phyloP scores from a whole-genome alignment of 2,888 invertebrate genomes.

The Brachylomia viminalis region DNA sequence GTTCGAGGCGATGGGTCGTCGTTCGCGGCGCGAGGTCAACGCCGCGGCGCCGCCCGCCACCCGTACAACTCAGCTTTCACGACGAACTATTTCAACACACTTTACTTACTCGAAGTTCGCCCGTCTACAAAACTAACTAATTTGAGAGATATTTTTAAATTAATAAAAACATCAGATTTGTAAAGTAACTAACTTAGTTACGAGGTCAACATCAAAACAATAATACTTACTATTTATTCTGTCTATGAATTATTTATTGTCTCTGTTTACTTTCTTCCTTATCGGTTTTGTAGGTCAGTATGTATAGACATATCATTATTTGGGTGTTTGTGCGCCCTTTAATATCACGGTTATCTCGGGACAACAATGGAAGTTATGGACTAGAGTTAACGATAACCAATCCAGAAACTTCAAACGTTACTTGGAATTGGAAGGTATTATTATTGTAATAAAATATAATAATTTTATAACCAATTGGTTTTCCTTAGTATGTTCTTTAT shows the following conservation, averaged over 20 bases:
- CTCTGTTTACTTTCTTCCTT: constrained; percentile 87
- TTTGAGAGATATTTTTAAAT: not conserved
- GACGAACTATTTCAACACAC: constrained; percentile 63
- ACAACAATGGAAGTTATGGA: constrained; percentile 32
- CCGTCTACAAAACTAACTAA: constrained; percentile 32
- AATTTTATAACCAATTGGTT: not conserved
- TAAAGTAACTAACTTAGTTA: constrained; percentile 69
- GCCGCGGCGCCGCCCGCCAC: constrained; percentile 77
- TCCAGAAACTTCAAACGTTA: constrained; percentile 5
- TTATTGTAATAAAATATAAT: not conserved
- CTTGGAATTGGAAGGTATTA: too few relatives aligned
- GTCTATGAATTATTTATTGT: constrained; percentile 84
- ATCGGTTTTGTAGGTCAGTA: constrained; percentile 85
- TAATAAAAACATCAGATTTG: constrained; percentile 11
- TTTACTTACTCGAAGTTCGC: constrained; percentile 51
- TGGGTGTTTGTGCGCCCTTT: constrained; percentile 73
- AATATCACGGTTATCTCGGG: constrained; percentile 72
- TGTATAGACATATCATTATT: constrained; percentile 79
- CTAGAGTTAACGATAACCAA: not conserved
- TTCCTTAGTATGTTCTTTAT: constrained; percentile 6
- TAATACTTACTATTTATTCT: constrained; percentile 81
- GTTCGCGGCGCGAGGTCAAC: constrained; percentile 86
- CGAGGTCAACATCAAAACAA: constrained; percentile 87
- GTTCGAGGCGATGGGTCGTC: constrained; percentile 82
- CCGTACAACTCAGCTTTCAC: constrained; percentile 75